These are phyloP conservation scores for Heliconius hewitsoni DNA, from an alignment of 1,140 invertebrate species.

Conservation along the genomic window DNA sequence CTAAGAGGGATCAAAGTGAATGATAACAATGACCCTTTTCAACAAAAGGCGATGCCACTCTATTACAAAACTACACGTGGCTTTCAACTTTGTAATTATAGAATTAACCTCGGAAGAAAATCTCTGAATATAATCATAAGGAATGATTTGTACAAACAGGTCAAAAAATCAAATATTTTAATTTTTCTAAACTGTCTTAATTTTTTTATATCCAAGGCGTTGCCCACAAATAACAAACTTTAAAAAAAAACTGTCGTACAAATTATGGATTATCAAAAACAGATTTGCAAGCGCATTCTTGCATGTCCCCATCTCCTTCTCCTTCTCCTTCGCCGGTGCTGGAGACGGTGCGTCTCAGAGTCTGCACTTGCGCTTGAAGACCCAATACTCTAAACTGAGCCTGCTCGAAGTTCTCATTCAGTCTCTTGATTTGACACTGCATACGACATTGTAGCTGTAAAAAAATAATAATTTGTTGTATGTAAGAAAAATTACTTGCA, in stretches of 20 bases:
- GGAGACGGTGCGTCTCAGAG: constrained; percentile 82
- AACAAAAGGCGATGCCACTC: constrained; percentile 46
- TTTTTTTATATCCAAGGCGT: neutral
- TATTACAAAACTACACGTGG: constrained; percentile 22
- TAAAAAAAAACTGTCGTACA: neutral
- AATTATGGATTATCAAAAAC: constrained; percentile 60
- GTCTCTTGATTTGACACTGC: constrained; percentile 85
- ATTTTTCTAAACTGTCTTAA: no score
- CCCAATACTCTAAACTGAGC: constrained; percentile 84
- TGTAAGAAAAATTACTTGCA: no score
- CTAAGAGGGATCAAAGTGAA: constrained; percentile 31
- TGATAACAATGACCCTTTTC: constrained; percentile 29
- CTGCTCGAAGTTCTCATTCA: constrained; percentile 86
- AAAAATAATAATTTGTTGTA: neutral
- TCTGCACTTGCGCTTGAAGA: constrained; percentile 84
- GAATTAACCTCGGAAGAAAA: constrained; percentile 11
- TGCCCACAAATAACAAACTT: neutral
- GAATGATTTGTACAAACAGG: neutral
- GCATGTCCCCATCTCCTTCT: constrained; percentile 54
- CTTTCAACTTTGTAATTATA: constrained; percentile 12
- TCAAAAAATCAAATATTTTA: no score
- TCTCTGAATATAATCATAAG: neutral
- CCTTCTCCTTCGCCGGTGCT: constrained; percentile 66
- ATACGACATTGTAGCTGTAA: constrained; percentile 84
- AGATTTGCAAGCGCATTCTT: constrained; percentile 64